Evolutionary conservation across 2,113 vertebrate genomes (phyloP), one percentile per base, ranked within the genome.

Genomic region (Sander lucioperca): DNA sequence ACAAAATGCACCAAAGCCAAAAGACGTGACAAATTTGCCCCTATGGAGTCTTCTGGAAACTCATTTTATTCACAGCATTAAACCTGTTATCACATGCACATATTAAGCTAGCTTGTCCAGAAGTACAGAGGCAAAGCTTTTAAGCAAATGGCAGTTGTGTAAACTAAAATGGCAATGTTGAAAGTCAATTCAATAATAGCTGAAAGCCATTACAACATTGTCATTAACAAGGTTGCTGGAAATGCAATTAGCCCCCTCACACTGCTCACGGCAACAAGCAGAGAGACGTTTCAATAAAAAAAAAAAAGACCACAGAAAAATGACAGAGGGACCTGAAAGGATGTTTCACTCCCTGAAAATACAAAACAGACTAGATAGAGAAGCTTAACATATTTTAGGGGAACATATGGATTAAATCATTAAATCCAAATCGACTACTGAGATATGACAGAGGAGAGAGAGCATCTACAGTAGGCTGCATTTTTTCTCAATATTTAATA

Each of bases 241-340:
- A 93, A 91, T 92, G 87, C 90, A 91, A 93, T 94, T 94, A 94
- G 91, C 71, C 80, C 88, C 82, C 85, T 82, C 86, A 85, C 78
- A 88, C 86, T 82, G 89, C 89, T 91, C 56, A 81, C 14, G 61
- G 88, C 71, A 78, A 85, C 61, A 59, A 79, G 84, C 89, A 89
- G 50, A 33, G 72, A 79, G 25, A 91, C 13, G 78, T 82, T 88
- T 81, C 87, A 87, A n/a, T 72, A 27, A 27, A 27, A 27, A 27
- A 27, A 19, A 57, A 59, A 80, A 70, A 53, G 18, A 72, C 33
- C 18, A 43, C 7, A 53, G 23, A 27, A 70, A 86, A 74, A 77
- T 54, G 56, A 84, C 61, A 80, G 56, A 72, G 27, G n/a, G 21
- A n/a, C 19, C 45, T 59, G 1, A 77, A 50, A 65, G 25, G 79